These are phyloP conservation scores for Cisticola juncidis DNA, from an alignment of 2,113 vertebrate genomes.

Conservation along the genomic window DNA sequence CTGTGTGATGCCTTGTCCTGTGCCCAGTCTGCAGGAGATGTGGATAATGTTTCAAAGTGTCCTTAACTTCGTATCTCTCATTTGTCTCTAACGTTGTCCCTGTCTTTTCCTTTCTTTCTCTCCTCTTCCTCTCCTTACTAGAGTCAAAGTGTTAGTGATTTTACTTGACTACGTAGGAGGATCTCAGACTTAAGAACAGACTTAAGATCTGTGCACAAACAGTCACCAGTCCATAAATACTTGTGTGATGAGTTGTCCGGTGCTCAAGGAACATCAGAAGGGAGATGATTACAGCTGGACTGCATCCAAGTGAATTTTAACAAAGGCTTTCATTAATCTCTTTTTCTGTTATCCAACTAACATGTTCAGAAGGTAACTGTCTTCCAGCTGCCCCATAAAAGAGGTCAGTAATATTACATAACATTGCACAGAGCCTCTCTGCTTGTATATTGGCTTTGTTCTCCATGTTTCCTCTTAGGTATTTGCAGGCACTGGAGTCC, in stretches of 20 bases:
- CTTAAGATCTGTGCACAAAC: conserved; percentile 5
- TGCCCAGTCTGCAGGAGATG: neutral
- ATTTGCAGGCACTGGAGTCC: conserved; percentile 21
- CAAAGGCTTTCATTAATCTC: conserved; percentile 35
- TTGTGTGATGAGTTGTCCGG: conserved; percentile 7
- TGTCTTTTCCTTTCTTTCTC: conserved; percentile 55
- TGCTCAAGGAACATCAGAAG: conserved; percentile 38
- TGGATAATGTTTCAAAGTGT: neutral
- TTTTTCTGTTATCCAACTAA: conserved; percentile 45
- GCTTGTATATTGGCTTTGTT: conserved; percentile 27
- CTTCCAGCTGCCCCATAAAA: conserved; percentile 32
- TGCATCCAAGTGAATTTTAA: conserved; percentile 40
- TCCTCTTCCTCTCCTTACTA: conserved; percentile 49
- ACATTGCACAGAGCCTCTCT: neutral
- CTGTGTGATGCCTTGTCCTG: neutral
- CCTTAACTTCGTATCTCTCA: neutral
- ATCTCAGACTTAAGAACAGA: conserved; percentile 36
- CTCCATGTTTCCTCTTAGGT: conserved; percentile 35
- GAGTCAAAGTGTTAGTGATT: conserved; percentile 16
- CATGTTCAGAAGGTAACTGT: conserved; percentile 42
- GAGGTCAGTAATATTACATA: conserved; percentile 45
- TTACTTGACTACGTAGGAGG: conserved; percentile 23
- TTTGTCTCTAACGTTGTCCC: conserved; percentile 38
- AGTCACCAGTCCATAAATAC: neutral
- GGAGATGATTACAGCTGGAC: conserved; percentile 21